Evolutionary conservation across 2,797 vertebrate species (phyloP), one percentile per base, ranked within the genome.

Genomic region (Gallirallus australis): DNA sequence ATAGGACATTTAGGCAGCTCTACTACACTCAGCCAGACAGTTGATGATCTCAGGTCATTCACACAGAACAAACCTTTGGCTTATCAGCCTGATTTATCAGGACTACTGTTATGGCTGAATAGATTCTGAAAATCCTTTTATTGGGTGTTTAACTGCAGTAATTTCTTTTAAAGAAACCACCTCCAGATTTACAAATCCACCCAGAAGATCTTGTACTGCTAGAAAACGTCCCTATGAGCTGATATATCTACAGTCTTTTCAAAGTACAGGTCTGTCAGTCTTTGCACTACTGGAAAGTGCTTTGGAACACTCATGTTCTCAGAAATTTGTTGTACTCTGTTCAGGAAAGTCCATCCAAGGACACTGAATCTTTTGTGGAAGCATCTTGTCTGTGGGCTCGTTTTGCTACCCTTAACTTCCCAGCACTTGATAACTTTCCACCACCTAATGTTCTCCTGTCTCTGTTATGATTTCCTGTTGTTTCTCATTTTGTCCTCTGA

Each of bases 301-400:
- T 68, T 56, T 56, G 33, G 37, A 28, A 70, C 12, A 3, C 9
- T 70, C 16, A 2, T 19, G 16, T 53, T 52, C 52, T 60, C 53
- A 83, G 47, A 4, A 3, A 2, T 12, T 52, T 7, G 5, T 0
- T 1, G 15, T 16, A 18, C 20, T 50, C 25, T 33, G 33, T 12
- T 61, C 70, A 33, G 30, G 39, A 30, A 52, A 5, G 2, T 6
- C 15, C 7, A 12, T 24, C 9, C 53, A 65, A 71, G 50, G 54
- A 76, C 61, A 59, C 6, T 5, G 6, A 35, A 3, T 10, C 12
- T 45, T 75, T 50, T 72, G 54, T 63, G 92, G 45, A 57, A 89
- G 7, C 11, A 15, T 42, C 39, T 73, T 83, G 16, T 12, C 45
- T 19, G 6, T 24, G 45, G 28, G 13, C 3, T 85, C 73, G 3